Conservation (phyloP, 1,140 invertebrate genomes). For the Saccostrea glomerata region DNA sequence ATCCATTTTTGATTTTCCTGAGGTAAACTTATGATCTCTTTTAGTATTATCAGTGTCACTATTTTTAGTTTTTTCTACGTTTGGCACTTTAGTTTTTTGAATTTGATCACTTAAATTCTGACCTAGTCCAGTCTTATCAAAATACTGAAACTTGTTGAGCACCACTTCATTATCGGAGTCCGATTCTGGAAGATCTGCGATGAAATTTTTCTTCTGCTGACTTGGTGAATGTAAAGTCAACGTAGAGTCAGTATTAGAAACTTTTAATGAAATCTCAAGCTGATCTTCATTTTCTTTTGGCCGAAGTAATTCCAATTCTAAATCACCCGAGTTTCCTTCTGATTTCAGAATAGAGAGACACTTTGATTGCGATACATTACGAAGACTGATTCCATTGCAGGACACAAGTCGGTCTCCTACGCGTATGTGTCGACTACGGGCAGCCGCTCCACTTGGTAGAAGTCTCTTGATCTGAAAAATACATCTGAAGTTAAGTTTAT, state of each 20-base stretch:
- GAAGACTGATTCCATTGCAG: constrained; percentile 91
- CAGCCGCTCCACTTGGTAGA: constrained; percentile 60
- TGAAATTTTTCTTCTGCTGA: constrained; percentile 33
- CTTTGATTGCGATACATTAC: constrained; percentile 90
- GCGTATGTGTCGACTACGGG: constrained; percentile 51
- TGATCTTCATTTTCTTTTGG: constrained; percentile 49
- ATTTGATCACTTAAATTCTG: neutral
- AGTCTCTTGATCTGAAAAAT: constrained; percentile 63
- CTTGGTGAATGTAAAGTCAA: constrained; percentile 49
- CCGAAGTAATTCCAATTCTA: constrained; percentile 52
- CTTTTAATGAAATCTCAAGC: constrained; percentile 52
- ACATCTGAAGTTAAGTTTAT: neutral
- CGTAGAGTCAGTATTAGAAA: constrained; percentile 47
- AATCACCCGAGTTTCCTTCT: constrained; percentile 55
- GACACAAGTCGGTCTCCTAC: constrained; percentile 90
- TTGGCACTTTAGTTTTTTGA: neutral
- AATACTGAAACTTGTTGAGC: constrained; percentile 53
- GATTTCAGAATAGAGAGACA: constrained; percentile 90
- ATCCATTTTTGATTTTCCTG: constrained; percentile 43
- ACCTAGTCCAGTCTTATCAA: neutral
- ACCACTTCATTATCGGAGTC: constrained; percentile 55
- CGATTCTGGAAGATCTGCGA: constrained; percentile 33
- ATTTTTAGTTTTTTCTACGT: neutral
- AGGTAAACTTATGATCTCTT: neutral
- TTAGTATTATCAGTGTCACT: neutral